Evolutionary conservation across 2,113 vertebrate genomes (phyloP).

Genomic region (Antechinus flavipes): DNA sequence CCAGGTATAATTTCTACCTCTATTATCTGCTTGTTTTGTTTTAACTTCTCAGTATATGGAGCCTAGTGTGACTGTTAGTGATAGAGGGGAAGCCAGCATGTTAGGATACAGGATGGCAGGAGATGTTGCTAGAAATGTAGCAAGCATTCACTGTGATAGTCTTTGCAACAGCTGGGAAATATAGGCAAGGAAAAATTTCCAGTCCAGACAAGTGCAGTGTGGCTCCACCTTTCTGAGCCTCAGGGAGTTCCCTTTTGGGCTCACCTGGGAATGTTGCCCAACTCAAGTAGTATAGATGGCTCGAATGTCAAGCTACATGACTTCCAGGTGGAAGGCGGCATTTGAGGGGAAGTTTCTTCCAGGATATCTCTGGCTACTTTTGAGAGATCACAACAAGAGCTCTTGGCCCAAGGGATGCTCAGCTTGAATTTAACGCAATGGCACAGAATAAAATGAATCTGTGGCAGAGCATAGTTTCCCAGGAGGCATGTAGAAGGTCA

Average conservation of each 20-base stretch:
- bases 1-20: background rate
- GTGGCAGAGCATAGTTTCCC: background rate
- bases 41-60: conserved; percentile 11
- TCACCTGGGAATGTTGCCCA: conserved; percentile 21
- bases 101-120: background rate
- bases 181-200: background rate
- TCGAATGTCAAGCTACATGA: conserved; percentile 1
- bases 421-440: background rate
- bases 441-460: background rate
- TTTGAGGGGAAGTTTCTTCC: background rate
- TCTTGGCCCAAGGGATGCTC: background rate
- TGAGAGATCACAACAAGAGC: background rate
- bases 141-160: conserved; percentile 6
- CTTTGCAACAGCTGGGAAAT: conserved; percentile 27
- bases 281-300: background rate
- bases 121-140: conserved; percentile 19
- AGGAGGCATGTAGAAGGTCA: background rate
- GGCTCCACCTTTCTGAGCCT: conserved; percentile 35
- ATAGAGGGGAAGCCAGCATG: conserved; percentile 2
- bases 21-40: background rate
- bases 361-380: background rate
- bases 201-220: conserved; percentile 11
- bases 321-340: background rate
- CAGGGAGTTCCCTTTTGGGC: background rate
- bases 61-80: conserved; percentile 26